These are phyloP conservation scores for Phymanthus crucifer DNA, from an alignment of 92 coral and sea anemone genomes.

Conservation along the genomic window DNA sequence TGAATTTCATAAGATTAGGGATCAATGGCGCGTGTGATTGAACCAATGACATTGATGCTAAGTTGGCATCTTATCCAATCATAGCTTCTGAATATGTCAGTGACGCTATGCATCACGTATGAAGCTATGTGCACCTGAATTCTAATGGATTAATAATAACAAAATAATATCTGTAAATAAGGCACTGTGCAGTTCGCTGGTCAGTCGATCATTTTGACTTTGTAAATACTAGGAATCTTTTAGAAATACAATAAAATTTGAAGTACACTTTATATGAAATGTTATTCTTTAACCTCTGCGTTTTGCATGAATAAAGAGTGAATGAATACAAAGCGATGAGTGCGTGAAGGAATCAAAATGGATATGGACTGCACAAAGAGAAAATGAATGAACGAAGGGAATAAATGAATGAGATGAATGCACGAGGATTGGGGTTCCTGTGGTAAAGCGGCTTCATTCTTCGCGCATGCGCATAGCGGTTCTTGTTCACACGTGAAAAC, in stretches of 20 bases:
- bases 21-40: background rate
- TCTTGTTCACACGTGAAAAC: slow-evolving; percentile 48
- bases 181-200: too few species aligned
- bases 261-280: background rate
- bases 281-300: background rate
- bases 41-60: background rate
- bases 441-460: background rate
- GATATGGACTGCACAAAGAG: too few species aligned
- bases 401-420: background rate
- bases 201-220: too few species aligned
- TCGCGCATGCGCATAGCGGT: slow-evolving; percentile 23
- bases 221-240: too few species aligned
- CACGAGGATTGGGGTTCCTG: slow-evolving; percentile 1
- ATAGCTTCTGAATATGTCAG: background rate
- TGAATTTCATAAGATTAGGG: background rate
- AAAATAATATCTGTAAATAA: background rate
- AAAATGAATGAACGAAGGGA: too few species aligned
- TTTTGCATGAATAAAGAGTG: too few species aligned
- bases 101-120: background rate
- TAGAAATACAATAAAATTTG: background rate
- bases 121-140: background rate
- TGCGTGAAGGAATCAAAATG: background rate
- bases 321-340: background rate
- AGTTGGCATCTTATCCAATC: background rate
- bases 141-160: background rate